Evolutionary conservation across 2,888 invertebrate genomes (phyloP).

Genomic region (Cylindroiulus punctatus): DNA sequence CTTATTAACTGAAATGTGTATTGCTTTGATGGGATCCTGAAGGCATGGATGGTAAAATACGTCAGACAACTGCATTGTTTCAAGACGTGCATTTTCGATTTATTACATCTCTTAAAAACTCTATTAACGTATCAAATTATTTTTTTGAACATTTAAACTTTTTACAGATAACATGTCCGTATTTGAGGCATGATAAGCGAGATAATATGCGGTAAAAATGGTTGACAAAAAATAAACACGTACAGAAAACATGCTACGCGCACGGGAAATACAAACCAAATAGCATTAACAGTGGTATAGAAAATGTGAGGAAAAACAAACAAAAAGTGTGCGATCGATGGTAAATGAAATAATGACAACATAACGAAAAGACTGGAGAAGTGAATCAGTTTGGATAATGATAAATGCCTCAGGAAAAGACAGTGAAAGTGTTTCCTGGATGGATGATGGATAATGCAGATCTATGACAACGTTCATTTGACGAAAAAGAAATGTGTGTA

Average conservation of each 20-base stretch:
- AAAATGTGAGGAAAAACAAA: background rate
- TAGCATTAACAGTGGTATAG: background rate
- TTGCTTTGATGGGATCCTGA: background rate
- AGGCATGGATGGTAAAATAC: background rate
- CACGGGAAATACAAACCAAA: background rate
- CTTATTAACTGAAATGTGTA: background rate
- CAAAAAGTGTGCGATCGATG: constrained; percentile 23
- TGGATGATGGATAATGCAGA: constrained; percentile 19
- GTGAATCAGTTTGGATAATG: background rate
- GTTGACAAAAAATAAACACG: background rate
- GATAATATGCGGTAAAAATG: constrained; percentile 4
- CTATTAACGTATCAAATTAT: constrained; percentile 19
- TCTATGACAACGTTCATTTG: background rate
- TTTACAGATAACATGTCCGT: constrained; percentile 13
- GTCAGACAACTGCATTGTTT: background rate
- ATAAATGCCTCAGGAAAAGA: constrained; percentile 19
- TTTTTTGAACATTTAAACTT: constrained; percentile 5
- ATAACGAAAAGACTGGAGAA: background rate
- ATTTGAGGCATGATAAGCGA: background rate
- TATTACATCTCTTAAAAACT: background rate
- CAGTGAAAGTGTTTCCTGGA: background rate
- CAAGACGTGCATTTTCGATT: background rate
- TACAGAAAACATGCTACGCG: constrained; percentile 30
- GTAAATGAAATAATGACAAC: background rate
- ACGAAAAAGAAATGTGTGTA: background rate